Percentiles rank a stretch among this genome's conserved stretches.
Conservation (phyloP, 1,140 invertebrate genomes). For the Drosophila pachea region DNA sequence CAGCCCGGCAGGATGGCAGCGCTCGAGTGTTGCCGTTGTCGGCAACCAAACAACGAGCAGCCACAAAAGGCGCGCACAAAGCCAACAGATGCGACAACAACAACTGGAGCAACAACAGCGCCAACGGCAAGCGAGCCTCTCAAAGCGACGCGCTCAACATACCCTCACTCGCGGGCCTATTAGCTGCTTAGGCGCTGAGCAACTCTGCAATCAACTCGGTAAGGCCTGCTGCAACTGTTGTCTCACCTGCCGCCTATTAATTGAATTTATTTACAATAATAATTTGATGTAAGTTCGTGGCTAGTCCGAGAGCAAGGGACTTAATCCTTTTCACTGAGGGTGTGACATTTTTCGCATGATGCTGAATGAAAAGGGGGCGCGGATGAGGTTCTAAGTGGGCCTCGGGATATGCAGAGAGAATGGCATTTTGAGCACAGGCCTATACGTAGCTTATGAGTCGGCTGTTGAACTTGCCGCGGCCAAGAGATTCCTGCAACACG, state of each 20-base stretch:
- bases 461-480: constrained; percentile 30
- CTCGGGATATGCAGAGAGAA: constrained; percentile 71
- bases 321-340: constrained; percentile 33
- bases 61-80: constrained; percentile 65
- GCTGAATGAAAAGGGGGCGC: constrained; percentile 25
- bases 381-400: constrained; percentile 51
- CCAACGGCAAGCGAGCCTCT: not conserved
- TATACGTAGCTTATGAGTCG: constrained; percentile 40
- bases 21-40: constrained; percentile 43
- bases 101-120: constrained; percentile 13
- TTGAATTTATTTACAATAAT: no score
- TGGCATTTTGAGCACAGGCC: constrained; percentile 47
- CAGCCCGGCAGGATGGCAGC: constrained; percentile 41
- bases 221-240: no score
- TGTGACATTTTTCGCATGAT: constrained; percentile 30
- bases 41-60: constrained; percentile 55
- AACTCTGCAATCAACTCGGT: not conserved
- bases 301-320: constrained; percentile 2
- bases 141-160: constrained; percentile 35
- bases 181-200: constrained; percentile 1
- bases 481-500: constrained; percentile 39
- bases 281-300: no score
- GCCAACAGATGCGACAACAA: constrained; percentile 26
- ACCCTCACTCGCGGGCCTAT: not conserved
- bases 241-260: no score